Evolutionary conservation across 2,888 invertebrate genomes (phyloP), one percentile per base, ranked within the genome.

Genomic region (Pseudococcus viburni): DNA sequence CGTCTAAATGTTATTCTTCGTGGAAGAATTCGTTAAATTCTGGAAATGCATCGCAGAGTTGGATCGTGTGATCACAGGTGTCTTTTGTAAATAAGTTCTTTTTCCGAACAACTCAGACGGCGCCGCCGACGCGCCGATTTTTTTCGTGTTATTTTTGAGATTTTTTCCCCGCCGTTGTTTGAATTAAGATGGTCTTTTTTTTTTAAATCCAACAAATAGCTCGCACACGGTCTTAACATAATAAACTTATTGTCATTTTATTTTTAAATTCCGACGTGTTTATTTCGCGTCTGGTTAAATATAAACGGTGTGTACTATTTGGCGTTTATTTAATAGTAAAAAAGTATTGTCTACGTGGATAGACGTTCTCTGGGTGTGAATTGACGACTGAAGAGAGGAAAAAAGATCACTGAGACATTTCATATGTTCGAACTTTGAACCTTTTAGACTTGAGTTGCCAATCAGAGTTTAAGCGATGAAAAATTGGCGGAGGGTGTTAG

Each of bases 61-160:
- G 12, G 64, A 64, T 64, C 1, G n/a, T 64, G 64, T 64, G 22
- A 64, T 64, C 64, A 64, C 64, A 64, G 64, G 64, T 64, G 64
- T 64, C 19, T 64, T 64, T 64, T 19, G 64, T 64, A 64, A 64
- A 64, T 64, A 64, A n/a, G 12, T 51, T 51, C 51, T 51, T 51
- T 51, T 51, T 51, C n/a, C n/a, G n/a, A n/a, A n/a, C n/a, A n/a
- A n/a, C n/a, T n/a, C n/a, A n/a, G n/a, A n/a, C n/a, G n/a, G n/a
- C n/a, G n/a, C n/a, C n/a, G n/a, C n/a, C n/a, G n/a, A n/a, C n/a
- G 51, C 51, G 51, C 4, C 17, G 51, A 51, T 51, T 51, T 51
- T 51, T 51, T 51, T 11, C 26, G 17, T 51, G 51, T 51, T 17
- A 51, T 51, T 51, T 17, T 17, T 17, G 51, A 17, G 4, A 51